Base-by-base conservation (phyloP, 2,113 vertebrate genomes). In the Actenoides hombroni region DNA sequence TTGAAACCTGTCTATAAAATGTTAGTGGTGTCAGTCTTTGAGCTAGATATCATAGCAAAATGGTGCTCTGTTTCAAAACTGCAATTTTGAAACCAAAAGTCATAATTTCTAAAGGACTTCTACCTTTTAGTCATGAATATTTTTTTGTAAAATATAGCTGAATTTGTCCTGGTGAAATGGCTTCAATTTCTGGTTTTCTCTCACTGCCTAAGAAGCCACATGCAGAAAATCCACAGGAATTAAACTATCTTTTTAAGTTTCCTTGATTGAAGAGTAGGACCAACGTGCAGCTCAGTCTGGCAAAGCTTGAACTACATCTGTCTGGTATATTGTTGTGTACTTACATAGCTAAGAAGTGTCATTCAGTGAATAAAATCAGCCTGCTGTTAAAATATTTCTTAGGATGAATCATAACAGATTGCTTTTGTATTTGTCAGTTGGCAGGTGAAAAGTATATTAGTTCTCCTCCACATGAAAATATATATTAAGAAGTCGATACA, bases 351-450 rank as follows among this genome's bases (percentile, higher is more conserved):
- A 77, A 90, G 40, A 94, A 46, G 37, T 92, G 68, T 70, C 48
- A 70, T 65, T 77, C 64, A 54, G 73, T 92, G 92, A 94, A 59
- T 73, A 88, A 69, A 81, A 74, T 33, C 68, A 79, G 35, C 54
- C 18, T 80, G 60, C 74, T 1, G 1, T 88, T 88, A 74, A 92
- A 88, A 81, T 67, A 35, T 13, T 54, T 74, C 88, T 86, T 51
- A 46, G 54, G 51, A 74, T 96, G 46, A 93, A 78, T 96, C 92
- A 92, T 68, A 78, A 83, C 63, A 9, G 31, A 64, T 88, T 73
- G 57, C 20, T 87, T 95, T 85, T 85, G 10, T 67, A 26, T 94
- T 87, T 91, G 37, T 67, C 44, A 42, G 56, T 91, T 81, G 79
- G 24, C 18, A 37, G 56, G 63, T 8, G 5, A 60, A 57, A 90